Conservation (phyloP, 2,113 vertebrate genomes). For the Vireo altiloquus region DNA sequence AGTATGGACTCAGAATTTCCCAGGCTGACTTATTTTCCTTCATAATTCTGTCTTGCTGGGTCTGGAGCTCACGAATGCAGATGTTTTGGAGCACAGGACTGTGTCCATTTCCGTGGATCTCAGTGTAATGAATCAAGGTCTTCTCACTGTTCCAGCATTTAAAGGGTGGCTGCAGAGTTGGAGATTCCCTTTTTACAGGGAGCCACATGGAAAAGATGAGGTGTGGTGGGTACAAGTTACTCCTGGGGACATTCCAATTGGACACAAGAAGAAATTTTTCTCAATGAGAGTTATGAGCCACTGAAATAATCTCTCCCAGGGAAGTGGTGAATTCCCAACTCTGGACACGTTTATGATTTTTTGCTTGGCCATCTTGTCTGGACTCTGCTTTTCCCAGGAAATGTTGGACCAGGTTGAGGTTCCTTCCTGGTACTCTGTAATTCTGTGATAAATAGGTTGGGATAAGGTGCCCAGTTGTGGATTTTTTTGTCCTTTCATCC, state of each 20-base stretch:
- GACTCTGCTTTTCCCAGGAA: neutral
- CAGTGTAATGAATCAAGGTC: neutral
- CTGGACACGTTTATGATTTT: neutral
- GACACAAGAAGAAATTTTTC: neutral
- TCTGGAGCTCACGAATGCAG: neutral
- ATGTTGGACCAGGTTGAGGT: neutral
- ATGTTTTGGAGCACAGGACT: neutral
- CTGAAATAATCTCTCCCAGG: neutral
- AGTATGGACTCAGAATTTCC: neutral
- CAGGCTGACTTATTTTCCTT: neutral
- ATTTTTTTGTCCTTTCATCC: too few relatives aligned
- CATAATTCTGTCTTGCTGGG: neutral
- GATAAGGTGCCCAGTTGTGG: neutral
- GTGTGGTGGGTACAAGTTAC: neutral
- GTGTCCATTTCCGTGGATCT: neutral
- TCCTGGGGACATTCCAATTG: accelerated
- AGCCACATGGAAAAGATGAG: neutral
- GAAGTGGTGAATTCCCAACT: neutral
- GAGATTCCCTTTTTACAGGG: neutral
- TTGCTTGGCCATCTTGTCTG: neutral
- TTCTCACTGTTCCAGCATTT: neutral
- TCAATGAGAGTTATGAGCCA: neutral
- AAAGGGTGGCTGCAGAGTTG: neutral
- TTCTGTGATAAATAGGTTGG: neutral
- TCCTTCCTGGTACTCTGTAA: neutral